Evolutionary conservation across 2,113 vertebrate species (phyloP), one percentile per base, ranked within the genome.

Genomic region (Callipepla squamata): DNA sequence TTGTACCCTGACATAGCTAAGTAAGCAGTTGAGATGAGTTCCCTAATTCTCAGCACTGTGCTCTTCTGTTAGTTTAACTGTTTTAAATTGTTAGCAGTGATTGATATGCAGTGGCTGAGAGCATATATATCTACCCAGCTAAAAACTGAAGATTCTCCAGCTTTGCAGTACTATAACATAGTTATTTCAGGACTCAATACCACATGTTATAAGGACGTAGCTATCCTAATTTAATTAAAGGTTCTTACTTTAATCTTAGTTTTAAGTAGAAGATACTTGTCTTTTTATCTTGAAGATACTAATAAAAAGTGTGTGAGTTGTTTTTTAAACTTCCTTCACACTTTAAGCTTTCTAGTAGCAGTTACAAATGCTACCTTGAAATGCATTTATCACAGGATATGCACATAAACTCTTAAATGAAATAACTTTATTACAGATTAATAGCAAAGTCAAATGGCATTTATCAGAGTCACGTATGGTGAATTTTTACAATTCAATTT

Each of bases 391-490:
- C 25, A 82, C 8, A 44, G 16, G 10, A 13, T 44, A 38, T 13
- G 7, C 20, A 57, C 7, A 8, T 11, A 57, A 30, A 17, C 53
- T 53, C 78, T 90, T 11, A 84, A 79, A n/a, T 55, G 26, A 4
- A 84, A 17, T 36, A 80, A 63, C 51, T 97, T 97, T 96, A 96
- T 97, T 96, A 84, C 38, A 48, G 59, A 80, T 65, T 62, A 53
- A 75, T 22, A 88, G 61, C n/a, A 86, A 30, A 91, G 51, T 86
- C 55, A 80, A 93, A 51, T 0, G 72, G 7, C 17, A 69, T 42
- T 78, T 69, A 53, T 42, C 73, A 61, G 62, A 57, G n/a, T 62
- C 4, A 67, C 13, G 76, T 21, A 78, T 59, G 44, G 74, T 69
- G 18, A 84, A 53, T 57, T 94, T 92, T 93, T 85, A 93, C 63